phyloP scores from a whole-genome alignment of 2,888 invertebrate genomes.

The Drosophila nr. perissopoda region DNA sequence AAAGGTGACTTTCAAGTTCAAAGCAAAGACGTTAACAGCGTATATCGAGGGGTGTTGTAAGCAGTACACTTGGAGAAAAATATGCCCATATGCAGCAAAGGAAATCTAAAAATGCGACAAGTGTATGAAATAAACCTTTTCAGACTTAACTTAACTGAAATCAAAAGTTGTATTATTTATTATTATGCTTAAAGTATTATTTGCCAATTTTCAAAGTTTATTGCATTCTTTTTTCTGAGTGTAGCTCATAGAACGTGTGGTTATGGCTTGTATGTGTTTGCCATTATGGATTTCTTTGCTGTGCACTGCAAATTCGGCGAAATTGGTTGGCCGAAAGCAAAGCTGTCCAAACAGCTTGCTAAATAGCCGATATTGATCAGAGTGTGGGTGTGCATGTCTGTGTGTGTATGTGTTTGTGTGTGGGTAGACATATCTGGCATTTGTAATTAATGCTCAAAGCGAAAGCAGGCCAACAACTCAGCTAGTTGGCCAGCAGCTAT shows the following conservation, averaged over 20 bases:
- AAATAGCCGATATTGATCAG: constrained; percentile 34
- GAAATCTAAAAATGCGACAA: not conserved
- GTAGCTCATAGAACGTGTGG: not conserved
- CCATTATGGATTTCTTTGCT: not conserved
- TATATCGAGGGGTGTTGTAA: not conserved
- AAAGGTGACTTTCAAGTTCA: constrained; percentile 77
- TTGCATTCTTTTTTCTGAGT: not conserved
- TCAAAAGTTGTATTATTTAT: not conserved
- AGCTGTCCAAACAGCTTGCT: constrained; percentile 4
- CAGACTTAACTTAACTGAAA: too few species aligned
- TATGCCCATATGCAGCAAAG: not conserved
- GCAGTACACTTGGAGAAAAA: not conserved
- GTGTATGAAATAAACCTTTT: not conserved
- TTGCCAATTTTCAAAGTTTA: not conserved
- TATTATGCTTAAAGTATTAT: not conserved
- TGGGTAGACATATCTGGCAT: constrained; percentile 49
- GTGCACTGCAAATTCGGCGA: not conserved
- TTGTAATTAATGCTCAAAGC: constrained; percentile 57
- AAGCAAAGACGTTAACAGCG: constrained; percentile 30
- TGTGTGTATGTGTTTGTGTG: not conserved
- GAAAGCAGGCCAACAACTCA: constrained; percentile 6
- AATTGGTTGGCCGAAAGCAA: constrained; percentile 7
- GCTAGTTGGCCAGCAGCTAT: constrained; percentile 25
- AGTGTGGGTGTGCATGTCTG: constrained; percentile 8
- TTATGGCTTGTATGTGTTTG: not conserved